Conservation (phyloP, 1,140 invertebrate genomes). For the Papilio aristodemus region DNA sequence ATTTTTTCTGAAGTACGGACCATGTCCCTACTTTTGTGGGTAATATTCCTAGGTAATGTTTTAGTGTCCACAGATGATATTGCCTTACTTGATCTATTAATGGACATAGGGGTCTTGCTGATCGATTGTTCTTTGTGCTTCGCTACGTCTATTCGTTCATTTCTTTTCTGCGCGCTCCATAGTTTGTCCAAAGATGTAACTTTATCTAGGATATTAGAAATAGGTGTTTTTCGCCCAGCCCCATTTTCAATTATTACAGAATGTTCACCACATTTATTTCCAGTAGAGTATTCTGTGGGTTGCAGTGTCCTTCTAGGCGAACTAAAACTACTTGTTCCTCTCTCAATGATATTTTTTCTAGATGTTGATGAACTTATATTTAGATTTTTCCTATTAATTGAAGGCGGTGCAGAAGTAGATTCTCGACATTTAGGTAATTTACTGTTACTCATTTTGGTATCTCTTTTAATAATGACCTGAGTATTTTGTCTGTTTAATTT, state of each 20-base stretch:
- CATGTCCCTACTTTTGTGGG: constrained; percentile 74
- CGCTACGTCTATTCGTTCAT: constrained; percentile 65
- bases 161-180: constrained; percentile 74
- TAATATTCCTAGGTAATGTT: constrained; percentile 34
- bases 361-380: constrained; percentile 36
- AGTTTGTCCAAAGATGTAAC: constrained; percentile 76
- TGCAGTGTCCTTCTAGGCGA: constrained; percentile 72
- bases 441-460: constrained; percentile 48
- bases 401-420: constrained; percentile 63
- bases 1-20: constrained; percentile 71
- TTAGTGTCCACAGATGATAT: constrained; percentile 22
- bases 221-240: constrained; percentile 75
- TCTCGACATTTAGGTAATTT: constrained; percentile 61
- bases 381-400: constrained; percentile 57
- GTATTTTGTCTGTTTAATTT: constrained; percentile 79
- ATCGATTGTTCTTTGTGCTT: constrained; percentile 57
- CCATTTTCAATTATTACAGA: constrained; percentile 73
- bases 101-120: constrained; percentile 38
- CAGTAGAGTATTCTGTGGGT: constrained; percentile 71
- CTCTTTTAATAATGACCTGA: constrained; percentile 71
- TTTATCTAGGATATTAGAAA: constrained; percentile 76
- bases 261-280: constrained; percentile 51
- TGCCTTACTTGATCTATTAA: constrained; percentile 31
- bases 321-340: constrained; percentile 73
- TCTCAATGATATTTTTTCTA: constrained; percentile 46